Evolutionary conservation across 2,113 vertebrate genomes (phyloP).

Genomic region (Brachypteracias leptosomus): DNA sequence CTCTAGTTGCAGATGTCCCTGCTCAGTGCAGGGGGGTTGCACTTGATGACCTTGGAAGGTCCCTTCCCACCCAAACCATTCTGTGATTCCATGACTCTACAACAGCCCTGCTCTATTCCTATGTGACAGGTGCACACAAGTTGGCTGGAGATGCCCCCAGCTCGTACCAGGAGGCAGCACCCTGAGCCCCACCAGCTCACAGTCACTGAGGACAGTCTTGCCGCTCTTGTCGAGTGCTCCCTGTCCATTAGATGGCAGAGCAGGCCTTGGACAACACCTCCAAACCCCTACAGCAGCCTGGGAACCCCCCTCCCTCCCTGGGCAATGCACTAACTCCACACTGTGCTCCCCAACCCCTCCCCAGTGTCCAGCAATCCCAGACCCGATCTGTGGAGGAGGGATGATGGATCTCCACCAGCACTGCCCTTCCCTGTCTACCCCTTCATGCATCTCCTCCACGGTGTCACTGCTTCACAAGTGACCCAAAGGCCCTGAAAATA

Average conservation of each 20-base stretch:
- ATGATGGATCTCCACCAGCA: neutral
- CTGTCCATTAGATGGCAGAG: constrained; percentile 10
- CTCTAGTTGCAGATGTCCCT: neutral
- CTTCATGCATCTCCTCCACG: neutral
- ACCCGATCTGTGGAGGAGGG: rapidly evolving
- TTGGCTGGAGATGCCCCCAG: neutral
- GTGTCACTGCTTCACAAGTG: neutral
- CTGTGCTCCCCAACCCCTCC: rapidly evolving
- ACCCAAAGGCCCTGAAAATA: neutral
- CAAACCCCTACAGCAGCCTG: neutral
- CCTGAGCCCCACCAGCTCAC: rapidly evolving
- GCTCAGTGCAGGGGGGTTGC: neutral
- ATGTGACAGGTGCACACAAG: rapidly evolving
- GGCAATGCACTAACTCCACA: neutral
- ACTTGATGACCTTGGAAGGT: neutral
- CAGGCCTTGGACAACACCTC: neutral
- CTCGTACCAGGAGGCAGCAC: neutral
- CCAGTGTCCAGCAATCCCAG: rapidly evolving
- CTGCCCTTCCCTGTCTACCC: neutral
- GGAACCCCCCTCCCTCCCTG: neutral
- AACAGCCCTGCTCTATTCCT: neutral
- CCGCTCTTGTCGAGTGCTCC: neutral
- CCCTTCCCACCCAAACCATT: neutral
- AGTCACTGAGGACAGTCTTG: rapidly evolving
- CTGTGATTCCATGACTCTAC: neutral